A percentile compares a stretch with the other conserved stretches of the same genome.
phyloP scores from a whole-genome alignment of 1,140 invertebrate genomes.

The Phthorimaea operculella region DNA sequence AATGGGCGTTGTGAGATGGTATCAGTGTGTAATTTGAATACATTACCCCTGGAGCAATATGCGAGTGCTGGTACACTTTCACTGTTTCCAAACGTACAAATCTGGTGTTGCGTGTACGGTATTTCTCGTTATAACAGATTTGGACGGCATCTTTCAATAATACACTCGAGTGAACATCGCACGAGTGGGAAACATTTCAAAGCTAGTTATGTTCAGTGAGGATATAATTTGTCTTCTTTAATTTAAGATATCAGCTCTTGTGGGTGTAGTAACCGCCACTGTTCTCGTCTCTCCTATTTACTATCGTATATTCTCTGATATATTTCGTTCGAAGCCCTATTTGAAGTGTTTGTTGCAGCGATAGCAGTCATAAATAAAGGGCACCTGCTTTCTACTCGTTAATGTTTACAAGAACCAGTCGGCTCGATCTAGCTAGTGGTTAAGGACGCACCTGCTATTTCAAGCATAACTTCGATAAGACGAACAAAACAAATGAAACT shows the following conservation, averaged over 20 bases:
- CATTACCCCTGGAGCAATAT: slow-evolving; percentile 20
- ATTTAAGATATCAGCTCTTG: too few relatives aligned
- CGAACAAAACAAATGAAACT: not conserved
- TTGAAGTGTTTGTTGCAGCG: not conserved
- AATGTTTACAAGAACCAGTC: slow-evolving; percentile 5
- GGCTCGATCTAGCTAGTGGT: not conserved
- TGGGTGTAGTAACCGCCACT: too few relatives aligned
- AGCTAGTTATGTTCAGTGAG: too few relatives aligned
- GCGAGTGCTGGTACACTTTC: slow-evolving; percentile 26
- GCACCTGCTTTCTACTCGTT: slow-evolving; percentile 8
- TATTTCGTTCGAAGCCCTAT: not conserved
- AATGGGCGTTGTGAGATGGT: slow-evolving; percentile 20
- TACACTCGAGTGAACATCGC: too few relatives aligned
- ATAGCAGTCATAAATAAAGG: slow-evolving; percentile 2
- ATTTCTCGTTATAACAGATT: not conserved
- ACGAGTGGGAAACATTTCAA: too few relatives aligned
- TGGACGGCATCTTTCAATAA: too few relatives aligned
- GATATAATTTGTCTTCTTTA: too few relatives aligned
- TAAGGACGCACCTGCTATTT: not conserved
- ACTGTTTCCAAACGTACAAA: slow-evolving; percentile 16
- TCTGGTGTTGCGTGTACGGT: not conserved
- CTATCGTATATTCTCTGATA: too few relatives aligned
- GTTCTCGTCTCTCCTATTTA: too few relatives aligned
- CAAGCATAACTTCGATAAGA: not conserved
- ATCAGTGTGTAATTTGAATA: slow-evolving; percentile 34